phyloP scores from a whole-genome alignment of 2,797 vertebrate species.

The Rhynchotus rufescens region DNA sequence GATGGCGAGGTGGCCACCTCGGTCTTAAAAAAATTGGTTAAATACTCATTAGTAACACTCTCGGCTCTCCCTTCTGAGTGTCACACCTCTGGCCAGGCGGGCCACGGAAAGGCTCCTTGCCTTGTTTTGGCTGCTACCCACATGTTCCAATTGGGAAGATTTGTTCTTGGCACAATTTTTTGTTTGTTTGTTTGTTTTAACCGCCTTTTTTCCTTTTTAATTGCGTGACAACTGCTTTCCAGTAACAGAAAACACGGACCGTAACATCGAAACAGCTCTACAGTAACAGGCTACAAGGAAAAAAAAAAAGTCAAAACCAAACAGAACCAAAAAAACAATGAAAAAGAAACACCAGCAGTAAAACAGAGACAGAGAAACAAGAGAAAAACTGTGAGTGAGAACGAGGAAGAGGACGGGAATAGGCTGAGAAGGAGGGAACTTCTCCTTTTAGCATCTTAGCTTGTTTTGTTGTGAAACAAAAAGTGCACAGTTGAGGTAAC shows the following conservation, averaged over 20 bases:
- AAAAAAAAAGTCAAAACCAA: conserved; percentile 55
- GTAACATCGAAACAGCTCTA: conserved; percentile 77
- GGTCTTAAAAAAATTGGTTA: conserved; percentile 98
- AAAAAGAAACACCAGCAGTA: conserved; percentile 74
- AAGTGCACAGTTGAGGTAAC: conserved; percentile 66
- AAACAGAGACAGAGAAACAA: conserved; percentile 66
- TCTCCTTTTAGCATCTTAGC: background rate
- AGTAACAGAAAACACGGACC: conserved; percentile 79
- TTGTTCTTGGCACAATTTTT: conserved; percentile 70
- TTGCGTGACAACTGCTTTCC: conserved; percentile 67
- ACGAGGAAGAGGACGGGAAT: background rate
- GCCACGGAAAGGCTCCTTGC: conserved; percentile 74
- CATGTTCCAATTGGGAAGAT: conserved; percentile 71
- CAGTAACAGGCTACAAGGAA: conserved; percentile 72
- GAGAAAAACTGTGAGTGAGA: conserved; percentile 20
- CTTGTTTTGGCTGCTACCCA: conserved; percentile 65
- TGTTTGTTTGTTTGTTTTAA: conserved; percentile 32
- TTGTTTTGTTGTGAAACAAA: conserved; percentile 62
- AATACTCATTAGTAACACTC: conserved; percentile 92
- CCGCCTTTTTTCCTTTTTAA: conserved; percentile 25
- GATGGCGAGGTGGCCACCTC: conserved; percentile 87
- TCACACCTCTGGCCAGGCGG: conserved; percentile 91
- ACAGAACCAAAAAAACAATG: conserved; percentile 75
- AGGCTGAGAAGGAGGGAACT: conserved; percentile 3
- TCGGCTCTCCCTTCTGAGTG: conserved; percentile 86